These are phyloP conservation scores for Trichonephila clavipes DNA, from an alignment of 1,140 invertebrate genomes.

Conservation along the genomic window DNA sequence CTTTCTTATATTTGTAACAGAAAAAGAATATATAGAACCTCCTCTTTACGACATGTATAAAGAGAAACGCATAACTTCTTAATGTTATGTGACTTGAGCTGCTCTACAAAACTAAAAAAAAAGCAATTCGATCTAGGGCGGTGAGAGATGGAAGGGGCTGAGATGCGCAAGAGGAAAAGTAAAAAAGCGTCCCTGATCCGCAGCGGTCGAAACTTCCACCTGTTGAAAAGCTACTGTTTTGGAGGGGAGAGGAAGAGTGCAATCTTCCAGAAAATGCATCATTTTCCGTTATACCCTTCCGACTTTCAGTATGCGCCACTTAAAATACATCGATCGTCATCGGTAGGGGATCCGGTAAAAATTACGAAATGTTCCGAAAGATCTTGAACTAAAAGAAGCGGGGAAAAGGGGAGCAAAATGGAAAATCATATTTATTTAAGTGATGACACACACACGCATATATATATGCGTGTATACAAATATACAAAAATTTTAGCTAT, in stretches of 20 bases:
- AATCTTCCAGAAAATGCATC: constrained; percentile 30
- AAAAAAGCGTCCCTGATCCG: background rate
- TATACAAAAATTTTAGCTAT: too few relatives aligned
- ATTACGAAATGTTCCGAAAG: background rate
- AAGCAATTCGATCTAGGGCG: background rate
- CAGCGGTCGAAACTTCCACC: constrained; percentile 9
- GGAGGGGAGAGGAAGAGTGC: constrained; percentile 1
- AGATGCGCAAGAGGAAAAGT: background rate
- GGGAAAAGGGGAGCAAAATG: background rate
- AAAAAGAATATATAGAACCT: too few relatives aligned
- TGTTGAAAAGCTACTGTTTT: constrained; percentile 36
- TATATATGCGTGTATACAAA: too few relatives aligned
- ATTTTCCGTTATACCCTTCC: constrained; percentile 8
- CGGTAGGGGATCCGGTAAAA: background rate
- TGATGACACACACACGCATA: too few relatives aligned
- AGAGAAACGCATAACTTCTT: too few relatives aligned
- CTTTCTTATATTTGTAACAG: too few relatives aligned
- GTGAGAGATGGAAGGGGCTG: background rate
- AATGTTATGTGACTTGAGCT: too few relatives aligned
- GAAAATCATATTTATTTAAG: too few relatives aligned
- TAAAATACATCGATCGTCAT: constrained; percentile 20
- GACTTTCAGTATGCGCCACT: background rate
- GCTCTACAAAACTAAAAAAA: too few relatives aligned
- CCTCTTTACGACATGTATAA: too few relatives aligned
- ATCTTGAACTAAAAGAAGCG: background rate